Base-by-base conservation (phyloP, 1,140 invertebrate species). In the Diabrotica virgifera region DNA sequence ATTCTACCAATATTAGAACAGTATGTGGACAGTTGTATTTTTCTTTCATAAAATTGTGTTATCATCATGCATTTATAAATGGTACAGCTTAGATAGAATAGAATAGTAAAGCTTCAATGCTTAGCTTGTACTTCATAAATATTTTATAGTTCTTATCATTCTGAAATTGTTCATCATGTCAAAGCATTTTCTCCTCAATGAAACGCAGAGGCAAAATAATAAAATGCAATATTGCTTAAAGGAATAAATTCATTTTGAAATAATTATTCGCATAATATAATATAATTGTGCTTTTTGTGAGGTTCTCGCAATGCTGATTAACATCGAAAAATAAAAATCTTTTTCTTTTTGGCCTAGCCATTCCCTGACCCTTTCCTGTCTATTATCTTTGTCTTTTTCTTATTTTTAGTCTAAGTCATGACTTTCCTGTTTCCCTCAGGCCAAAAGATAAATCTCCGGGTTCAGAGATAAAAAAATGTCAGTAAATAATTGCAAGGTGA, bases 401-500 rank as follows among this genome's bases (percentile, higher is more conserved):
- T 46, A 46, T 46, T 46, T 46, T n/a, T n/a, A 46, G 40, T 46
- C 40, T 46, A 46, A 46, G 40, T 46, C 40, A 46, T 46, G 40
- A 46, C 40, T 46, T 46, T 46, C 40, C 40, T 46, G 40, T 46
- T 10, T 46, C 40, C 40, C 40, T 46, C 8, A 46, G 40, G 40
- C 40, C 40, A n/a, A 46, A 46, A 46, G 40, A 46, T 46, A 46
- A 46, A 46, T 46, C n/a, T 46, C 40, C 40, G 40, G n/a, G 40
- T 46, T 46, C 40, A 46, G 40, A 46, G 40, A 46, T 46, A 46
- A 46, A 46, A 46, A 46, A 46, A 46, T 46, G 40, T 46, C 40
- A 46, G 40, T 46, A 46, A 46, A 46, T 46, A 46, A 46, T 46
- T 46, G 40, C 40, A 46, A 46, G 40, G 40, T 46, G 40, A 46